Percentiles rank a stretch among this genome's conserved stretches.
Conservation (phyloP, 2,888 invertebrate species). For the Andricus quercusramuli region DNA sequence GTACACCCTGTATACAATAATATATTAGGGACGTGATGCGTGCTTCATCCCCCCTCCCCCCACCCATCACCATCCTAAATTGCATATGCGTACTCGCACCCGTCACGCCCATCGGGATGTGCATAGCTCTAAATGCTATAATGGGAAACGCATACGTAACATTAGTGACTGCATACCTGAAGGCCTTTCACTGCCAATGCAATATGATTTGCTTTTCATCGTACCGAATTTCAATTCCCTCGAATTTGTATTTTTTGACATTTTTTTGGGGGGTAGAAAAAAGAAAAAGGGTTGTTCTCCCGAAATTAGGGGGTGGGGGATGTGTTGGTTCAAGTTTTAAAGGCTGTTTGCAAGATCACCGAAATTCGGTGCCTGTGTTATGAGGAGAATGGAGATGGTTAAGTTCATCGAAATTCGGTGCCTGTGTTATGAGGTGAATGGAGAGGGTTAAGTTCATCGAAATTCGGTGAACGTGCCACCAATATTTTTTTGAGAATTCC, state of each 20-base stretch:
- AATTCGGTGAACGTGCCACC: no score
- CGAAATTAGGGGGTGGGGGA: no score
- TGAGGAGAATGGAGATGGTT: no score
- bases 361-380: no score
- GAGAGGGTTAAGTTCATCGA: no score
- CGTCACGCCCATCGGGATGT: slow-evolving; percentile 41
- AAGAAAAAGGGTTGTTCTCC: no score
- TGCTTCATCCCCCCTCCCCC: neutral
- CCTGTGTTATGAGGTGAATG: no score
- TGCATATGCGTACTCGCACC: slow-evolving; percentile 37
- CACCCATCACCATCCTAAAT: neutral
- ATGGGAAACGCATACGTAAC: slow-evolving; percentile 40
- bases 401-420: no score
- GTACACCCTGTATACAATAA: slow-evolving; percentile 22
- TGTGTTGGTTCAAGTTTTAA: no score
- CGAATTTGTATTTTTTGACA: neutral
- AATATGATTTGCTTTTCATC: slow-evolving; percentile 15
- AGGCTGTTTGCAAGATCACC: no score
- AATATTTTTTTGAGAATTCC: no score
- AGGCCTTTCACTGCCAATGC: slow-evolving; percentile 27
- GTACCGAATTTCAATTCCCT: neutral
- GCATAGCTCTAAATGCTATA: slow-evolving; percentile 35
- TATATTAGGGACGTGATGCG: slow-evolving; percentile 33
- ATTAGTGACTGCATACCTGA: slow-evolving; percentile 35
- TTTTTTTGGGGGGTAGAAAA: accelerated